Conservation (phyloP, 2,797 vertebrate species). For the Etheostoma perlongum region DNA sequence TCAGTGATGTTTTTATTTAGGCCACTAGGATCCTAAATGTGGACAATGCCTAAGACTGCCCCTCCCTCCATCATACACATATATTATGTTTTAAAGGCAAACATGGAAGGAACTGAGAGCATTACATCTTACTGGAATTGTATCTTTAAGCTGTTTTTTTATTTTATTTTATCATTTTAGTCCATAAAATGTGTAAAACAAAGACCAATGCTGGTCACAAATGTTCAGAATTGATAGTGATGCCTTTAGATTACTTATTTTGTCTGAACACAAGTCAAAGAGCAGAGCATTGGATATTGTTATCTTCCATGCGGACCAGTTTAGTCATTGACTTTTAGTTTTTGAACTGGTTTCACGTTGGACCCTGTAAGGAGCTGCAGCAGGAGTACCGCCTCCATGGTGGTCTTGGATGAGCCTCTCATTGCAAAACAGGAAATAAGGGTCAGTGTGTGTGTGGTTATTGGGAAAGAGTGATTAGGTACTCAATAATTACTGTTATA, state of each 20-base stretch:
- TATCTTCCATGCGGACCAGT: neutral
- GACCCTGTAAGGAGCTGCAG: neutral
- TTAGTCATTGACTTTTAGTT: neutral
- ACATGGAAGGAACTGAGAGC: no score
- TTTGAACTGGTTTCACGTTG: neutral
- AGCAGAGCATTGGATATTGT: neutral
- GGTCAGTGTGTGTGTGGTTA: conserved; percentile 23
- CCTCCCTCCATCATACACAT: no score
- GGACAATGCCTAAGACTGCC: no score
- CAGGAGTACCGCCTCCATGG: conserved; percentile 2
- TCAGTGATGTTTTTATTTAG: neutral
- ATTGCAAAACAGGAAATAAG: conserved; percentile 27
- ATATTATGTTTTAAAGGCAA: no score
- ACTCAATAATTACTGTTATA: conserved; percentile 21
- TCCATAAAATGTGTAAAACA: neutral
- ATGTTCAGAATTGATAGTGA: neutral
- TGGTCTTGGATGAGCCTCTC: conserved; percentile 20
- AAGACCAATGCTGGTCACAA: neutral
- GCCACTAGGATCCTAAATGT: no score
- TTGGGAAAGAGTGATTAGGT: conserved; percentile 14
- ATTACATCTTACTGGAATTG: no score
- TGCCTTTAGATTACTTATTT: no score
- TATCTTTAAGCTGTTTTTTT: neutral
- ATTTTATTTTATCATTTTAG: neutral
- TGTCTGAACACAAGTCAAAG: neutral